Conservation (phyloP, 2,113 vertebrate genomes). For the Taxidea taxus region DNA sequence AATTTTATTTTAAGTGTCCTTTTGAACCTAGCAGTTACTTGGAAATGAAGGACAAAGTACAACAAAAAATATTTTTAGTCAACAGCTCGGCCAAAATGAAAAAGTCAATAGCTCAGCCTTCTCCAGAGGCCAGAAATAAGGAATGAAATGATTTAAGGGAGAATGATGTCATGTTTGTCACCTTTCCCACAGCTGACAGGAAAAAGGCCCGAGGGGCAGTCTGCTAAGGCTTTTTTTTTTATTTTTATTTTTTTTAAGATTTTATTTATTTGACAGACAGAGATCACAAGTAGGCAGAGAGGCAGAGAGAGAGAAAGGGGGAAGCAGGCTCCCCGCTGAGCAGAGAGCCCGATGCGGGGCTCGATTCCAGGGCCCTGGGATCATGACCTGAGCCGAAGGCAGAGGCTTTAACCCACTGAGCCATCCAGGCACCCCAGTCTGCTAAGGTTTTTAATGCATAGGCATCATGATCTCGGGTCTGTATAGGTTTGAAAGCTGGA, state of each 20-base stretch:
- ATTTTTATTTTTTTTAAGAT: no score
- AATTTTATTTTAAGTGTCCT: background rate
- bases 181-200: background rate
- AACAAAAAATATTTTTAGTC: slow-evolving; percentile 15
- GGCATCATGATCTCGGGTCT: background rate
- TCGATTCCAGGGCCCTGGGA: no score
- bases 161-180: background rate
- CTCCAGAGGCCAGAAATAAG: background rate
- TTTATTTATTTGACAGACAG: no score
- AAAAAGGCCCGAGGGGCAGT: background rate
- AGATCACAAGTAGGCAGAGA: no score
- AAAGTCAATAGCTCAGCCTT: background rate
- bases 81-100: background rate
- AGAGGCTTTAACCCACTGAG: no score
- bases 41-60: slow-evolving; percentile 6
- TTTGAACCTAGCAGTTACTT: background rate
- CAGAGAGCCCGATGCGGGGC: no score
- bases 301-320: no score
- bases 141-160: background rate
- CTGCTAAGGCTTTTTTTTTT: background rate
- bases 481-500: background rate
- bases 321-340: no score
- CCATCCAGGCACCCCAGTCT: no score
- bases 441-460: background rate
- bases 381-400: no score